phyloP scores from a whole-genome alignment of 2,888 invertebrate genomes.

The Acanthosepion lycidas region DNA sequence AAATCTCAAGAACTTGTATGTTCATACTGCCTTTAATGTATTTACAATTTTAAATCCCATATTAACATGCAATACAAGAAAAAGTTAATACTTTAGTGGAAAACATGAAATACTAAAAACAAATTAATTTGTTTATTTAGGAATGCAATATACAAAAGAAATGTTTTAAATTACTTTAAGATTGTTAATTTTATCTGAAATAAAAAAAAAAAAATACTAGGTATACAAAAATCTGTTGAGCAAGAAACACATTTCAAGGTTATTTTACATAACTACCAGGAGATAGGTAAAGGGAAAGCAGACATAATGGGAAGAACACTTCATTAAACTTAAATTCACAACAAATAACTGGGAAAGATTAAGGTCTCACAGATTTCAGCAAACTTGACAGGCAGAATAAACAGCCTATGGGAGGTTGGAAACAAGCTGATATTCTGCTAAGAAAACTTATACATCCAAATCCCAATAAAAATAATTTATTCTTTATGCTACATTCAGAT shows the following conservation, averaged over 20 bases:
- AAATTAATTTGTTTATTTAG: too few species aligned
- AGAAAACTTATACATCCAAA: neutral
- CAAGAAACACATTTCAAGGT: neutral
- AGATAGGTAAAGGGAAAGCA: neutral
- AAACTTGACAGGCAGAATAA: slow-evolving; percentile 33
- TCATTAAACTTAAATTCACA: neutral
- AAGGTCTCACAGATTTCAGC: neutral
- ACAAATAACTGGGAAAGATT: neutral
- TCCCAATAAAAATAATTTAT: neutral
- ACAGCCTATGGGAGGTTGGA: neutral
- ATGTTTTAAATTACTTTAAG: too few species aligned
- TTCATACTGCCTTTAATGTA: neutral
- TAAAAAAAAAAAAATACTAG: neutral
- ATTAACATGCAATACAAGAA: neutral
- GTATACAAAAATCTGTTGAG: neutral
- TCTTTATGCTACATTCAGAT: neutral
- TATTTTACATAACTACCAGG: neutral
- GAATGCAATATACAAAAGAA: too few species aligned
- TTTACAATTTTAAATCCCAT: neutral
- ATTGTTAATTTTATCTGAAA: neutral
- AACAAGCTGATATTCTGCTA: neutral
- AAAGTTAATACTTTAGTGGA: too few species aligned
- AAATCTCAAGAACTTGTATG: neutral
- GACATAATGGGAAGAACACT: neutral
- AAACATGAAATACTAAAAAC: too few species aligned